Evolutionary conservation across 1,140 invertebrate species (phyloP), one percentile per base, ranked within the genome.

Genomic region (Diorhabda carinulata): DNA sequence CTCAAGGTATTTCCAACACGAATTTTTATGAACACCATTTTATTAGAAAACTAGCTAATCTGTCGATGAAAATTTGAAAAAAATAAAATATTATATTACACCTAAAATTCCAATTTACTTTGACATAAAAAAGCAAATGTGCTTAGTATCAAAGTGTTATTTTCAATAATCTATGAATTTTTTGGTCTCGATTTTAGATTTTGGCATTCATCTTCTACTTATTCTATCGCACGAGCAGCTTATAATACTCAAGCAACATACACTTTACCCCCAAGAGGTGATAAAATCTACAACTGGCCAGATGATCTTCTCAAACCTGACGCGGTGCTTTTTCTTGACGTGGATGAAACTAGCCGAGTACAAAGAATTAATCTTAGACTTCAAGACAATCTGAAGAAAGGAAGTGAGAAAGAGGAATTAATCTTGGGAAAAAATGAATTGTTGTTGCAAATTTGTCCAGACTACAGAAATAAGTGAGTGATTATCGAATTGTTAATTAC

Each of bases 171-270:
- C 25, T 25, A 25, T 25, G 25, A 25, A 25, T 25, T 25, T 25
- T 25, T 25, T 25, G 25, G 25, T 25, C 25, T 25, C 25, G 25
- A 25, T 52, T 52, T 52, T 43, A 80, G 80, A 66, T 83, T 77
- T 70, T 83, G 80, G 80, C 80, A 81, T 73, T 82, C 80, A 44
- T 82, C 82, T 25, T 74, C 78, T 59, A 77, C 79, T 25, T 82
- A 76, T 74, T 78, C 78, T 42, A 61, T 80, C 60, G 79, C 78
- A 5, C 80, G 81, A 71, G 45, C 9, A 25, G 58, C 78, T n/a
- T 77, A 75, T 6, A 56, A 74, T 52, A 66, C 74, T 61, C 68
- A 68, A 8, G 66, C 73, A 58, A 57, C 61, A 47, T 61, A 66
- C 42, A 64, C 9, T 42, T 59, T 80, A 10, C 79, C 78, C 6